Percentiles rank a stretch among this genome's conserved stretches.
These are phyloP conservation scores for Linepithema humile DNA, from an alignment of 1,140 invertebrate species.

Conservation along the genomic window DNA sequence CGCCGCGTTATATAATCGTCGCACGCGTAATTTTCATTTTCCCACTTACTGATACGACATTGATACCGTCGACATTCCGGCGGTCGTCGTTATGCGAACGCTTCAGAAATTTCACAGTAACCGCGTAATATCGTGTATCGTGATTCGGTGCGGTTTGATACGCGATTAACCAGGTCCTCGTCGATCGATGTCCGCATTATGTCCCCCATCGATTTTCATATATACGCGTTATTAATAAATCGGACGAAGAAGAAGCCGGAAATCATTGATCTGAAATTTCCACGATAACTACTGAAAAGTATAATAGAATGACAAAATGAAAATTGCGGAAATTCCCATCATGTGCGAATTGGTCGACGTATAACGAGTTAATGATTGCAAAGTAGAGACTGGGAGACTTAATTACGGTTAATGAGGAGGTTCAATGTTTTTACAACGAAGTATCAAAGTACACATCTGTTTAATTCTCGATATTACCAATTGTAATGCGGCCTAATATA, in stretches of 20 bases:
- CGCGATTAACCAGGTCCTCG: background rate
- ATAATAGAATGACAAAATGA: background rate
- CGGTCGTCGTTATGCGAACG: background rate
- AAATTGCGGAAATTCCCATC: background rate
- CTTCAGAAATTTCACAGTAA: background rate
- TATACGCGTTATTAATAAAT: background rate
- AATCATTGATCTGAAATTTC: background rate
- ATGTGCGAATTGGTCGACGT: background rate
- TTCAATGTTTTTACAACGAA: background rate
- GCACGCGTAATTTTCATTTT: background rate
- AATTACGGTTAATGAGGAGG: background rate
- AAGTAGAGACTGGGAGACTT: background rate
- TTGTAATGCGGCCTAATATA: slow-evolving; percentile 18
- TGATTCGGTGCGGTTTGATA: background rate
- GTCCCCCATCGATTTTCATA: background rate
- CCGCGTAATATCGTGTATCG: background rate
- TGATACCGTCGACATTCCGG: background rate
- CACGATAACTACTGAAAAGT: background rate
- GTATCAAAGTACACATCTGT: background rate
- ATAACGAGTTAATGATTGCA: background rate
- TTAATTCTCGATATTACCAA: background rate
- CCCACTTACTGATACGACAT: background rate
- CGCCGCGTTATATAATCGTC: background rate
- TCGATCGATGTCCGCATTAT: background rate
- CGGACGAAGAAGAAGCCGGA: background rate